phyloP scores from a whole-genome alignment of 2,113 vertebrate species.

The Xiphophorus maculatus region DNA sequence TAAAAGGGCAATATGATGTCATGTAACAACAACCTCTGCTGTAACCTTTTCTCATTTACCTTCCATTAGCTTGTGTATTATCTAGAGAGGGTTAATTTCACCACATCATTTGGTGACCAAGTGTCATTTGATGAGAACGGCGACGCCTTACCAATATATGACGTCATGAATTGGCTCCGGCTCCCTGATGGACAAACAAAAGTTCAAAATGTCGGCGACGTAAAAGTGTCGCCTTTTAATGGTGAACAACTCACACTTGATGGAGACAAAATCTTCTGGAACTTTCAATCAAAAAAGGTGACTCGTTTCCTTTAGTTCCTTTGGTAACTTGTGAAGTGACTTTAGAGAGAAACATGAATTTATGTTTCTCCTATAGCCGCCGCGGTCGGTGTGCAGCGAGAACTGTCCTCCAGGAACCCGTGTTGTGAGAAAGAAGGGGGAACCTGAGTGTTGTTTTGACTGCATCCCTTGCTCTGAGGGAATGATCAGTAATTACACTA shows the following conservation, averaged over 20 bases:
- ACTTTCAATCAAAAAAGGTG: conserved; percentile 46
- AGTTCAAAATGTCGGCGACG: conserved; percentile 65
- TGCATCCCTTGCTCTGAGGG: conserved; percentile 82
- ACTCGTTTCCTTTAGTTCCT: not conserved
- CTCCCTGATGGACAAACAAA: conserved; percentile 55
- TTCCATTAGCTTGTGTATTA: conserved; percentile 64
- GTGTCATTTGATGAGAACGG: conserved; percentile 79
- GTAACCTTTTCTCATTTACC: not conserved
- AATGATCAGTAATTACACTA: conserved; percentile 71
- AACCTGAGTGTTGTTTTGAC: conserved; percentile 82
- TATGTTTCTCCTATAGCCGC: conserved; percentile 55
- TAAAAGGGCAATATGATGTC: too few relatives aligned
- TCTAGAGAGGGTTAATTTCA: conserved; percentile 71
- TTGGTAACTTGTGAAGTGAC: too few relatives aligned
- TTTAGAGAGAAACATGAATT: not conserved
- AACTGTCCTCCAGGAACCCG: conserved; percentile 76
- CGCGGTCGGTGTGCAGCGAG: conserved; percentile 77
- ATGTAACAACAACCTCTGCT: too few relatives aligned
- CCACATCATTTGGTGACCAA: conserved; percentile 72
- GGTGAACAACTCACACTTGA: conserved; percentile 64
- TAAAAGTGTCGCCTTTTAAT: conserved; percentile 49
- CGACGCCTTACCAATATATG: conserved; percentile 78
- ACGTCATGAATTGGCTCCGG: conserved; percentile 76
- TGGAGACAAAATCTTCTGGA: conserved; percentile 70
- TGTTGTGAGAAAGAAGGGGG: conserved; percentile 73